Percentiles rank a stretch among this genome's conserved stretches.
Evolutionary conservation across 1,140 invertebrate species (phyloP).

Genomic region (Drosophila rufa): DNA sequence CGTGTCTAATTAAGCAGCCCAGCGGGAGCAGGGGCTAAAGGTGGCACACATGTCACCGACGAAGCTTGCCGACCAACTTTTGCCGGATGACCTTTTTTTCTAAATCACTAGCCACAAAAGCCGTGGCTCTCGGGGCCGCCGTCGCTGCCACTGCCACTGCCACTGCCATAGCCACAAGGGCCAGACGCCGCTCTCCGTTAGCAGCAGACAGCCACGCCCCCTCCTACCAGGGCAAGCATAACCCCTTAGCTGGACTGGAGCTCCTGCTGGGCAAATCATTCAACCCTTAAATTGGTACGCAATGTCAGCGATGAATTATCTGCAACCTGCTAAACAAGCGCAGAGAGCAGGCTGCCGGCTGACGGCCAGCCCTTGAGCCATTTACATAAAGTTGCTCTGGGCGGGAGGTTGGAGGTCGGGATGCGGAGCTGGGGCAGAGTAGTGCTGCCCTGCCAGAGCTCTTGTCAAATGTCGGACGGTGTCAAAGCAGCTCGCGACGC

Average conservation of each 20-base stretch:
- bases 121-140: constrained; percentile 54
- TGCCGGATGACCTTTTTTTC: constrained; percentile 78
- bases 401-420: neutral
- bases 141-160: constrained; percentile 38
- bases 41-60: constrained; percentile 58
- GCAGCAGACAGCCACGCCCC: constrained; percentile 28
- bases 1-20: constrained; percentile 76
- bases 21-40: constrained; percentile 15
- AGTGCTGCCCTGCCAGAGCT: constrained; percentile 54
- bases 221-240: constrained; percentile 1
- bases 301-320: constrained; percentile 84
- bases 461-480: constrained; percentile 81
- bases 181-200: constrained; percentile 73
- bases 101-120: constrained; percentile 75
- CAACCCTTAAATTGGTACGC: constrained; percentile 84
- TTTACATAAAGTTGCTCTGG: constrained; percentile 60
- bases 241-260: constrained; percentile 20
- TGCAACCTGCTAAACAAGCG: constrained; percentile 81
- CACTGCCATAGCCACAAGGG: constrained; percentile 58
- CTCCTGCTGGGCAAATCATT: constrained; percentile 69
- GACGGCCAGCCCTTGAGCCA: constrained; percentile 64
- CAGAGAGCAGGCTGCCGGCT: constrained; percentile 35
- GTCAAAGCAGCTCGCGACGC: constrained; percentile 75
- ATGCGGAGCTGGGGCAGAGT: neutral
- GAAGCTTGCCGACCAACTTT: constrained; percentile 61